phyloP scores from a whole-genome alignment of 1,140 invertebrate species.

The Aphelinus certus region DNA sequence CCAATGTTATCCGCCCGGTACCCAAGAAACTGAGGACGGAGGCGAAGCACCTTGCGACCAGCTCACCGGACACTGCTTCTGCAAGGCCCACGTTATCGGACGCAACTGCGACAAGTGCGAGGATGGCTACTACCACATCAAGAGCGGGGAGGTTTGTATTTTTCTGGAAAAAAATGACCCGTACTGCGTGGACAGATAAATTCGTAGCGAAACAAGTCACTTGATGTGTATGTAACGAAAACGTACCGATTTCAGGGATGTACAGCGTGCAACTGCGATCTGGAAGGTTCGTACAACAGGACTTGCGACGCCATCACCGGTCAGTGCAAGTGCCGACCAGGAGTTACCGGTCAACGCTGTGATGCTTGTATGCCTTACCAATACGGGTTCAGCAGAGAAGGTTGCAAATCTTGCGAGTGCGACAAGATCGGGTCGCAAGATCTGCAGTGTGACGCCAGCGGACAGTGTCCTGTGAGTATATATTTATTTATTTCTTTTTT shows the following conservation, averaged over 20 bases:
- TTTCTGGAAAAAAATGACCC: neutral
- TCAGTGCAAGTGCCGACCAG: constrained; percentile 86
- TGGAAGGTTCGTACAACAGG: constrained; percentile 83
- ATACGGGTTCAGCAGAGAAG: constrained; percentile 88
- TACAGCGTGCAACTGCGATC: constrained; percentile 85
- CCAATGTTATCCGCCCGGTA: constrained; percentile 84
- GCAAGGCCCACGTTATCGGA: constrained; percentile 87
- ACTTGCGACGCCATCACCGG: constrained; percentile 85
- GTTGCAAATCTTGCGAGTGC: constrained; percentile 88
- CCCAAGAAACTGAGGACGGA: constrained; percentile 70
- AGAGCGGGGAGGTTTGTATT: constrained; percentile 73
- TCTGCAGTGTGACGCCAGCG: constrained; percentile 82
- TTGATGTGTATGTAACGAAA: neutral
- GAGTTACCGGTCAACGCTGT: constrained; percentile 86
- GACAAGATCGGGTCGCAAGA: constrained; percentile 87
- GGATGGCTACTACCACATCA: constrained; percentile 84
- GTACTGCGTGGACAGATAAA: too few relatives aligned
- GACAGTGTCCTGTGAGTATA: constrained; percentile 80
- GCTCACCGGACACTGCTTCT: constrained; percentile 84
- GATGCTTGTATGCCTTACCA: constrained; percentile 86
- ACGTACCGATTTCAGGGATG: constrained; percentile 72
- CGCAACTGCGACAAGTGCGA: constrained; percentile 89
- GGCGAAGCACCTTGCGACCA: constrained; percentile 83
- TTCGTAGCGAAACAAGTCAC: neutral
- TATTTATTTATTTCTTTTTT: constrained; percentile 19